Percentiles rank a stretch among this genome's conserved stretches.
These are phyloP conservation scores for Crocodylus rhombifer DNA, from an alignment of 2,797 vertebrate genomes.

Conservation along the genomic window DNA sequence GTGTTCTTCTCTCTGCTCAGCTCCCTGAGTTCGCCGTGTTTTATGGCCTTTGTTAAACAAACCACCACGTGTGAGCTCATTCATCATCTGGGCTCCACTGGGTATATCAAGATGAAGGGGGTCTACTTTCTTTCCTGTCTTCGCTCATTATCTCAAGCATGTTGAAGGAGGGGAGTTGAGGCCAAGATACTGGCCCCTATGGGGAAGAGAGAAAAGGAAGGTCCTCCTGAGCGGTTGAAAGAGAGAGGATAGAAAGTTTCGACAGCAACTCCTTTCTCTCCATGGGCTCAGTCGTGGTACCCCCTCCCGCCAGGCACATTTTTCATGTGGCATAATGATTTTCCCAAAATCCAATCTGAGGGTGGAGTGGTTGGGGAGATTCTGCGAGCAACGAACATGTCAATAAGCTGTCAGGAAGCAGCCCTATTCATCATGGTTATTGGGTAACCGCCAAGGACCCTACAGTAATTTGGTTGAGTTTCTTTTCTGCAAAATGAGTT, in stretches of 20 bases:
- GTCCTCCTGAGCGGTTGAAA: too few species aligned
- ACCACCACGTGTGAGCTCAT: conserved; percentile 27
- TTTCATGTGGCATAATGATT: not conserved
- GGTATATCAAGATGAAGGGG: not conserved
- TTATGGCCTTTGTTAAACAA: conserved; percentile 49
- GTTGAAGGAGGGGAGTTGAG: not conserved
- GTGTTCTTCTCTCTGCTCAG: conserved; percentile 12
- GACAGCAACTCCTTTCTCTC: not conserved
- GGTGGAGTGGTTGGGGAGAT: not conserved
- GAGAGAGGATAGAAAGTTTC: not conserved
- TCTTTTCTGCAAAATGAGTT: conserved; percentile 64
- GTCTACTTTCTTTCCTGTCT: not conserved
- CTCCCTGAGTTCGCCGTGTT: not conserved
- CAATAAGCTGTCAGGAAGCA: conserved; percentile 45
- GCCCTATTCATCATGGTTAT: conserved; percentile 34
- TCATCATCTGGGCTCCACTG: not conserved
- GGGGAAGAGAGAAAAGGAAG: not conserved
- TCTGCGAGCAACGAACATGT: conserved; percentile 22
- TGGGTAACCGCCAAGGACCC: conserved; percentile 67
- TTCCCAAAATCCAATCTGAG: not conserved
- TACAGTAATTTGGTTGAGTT: conserved; percentile 66
- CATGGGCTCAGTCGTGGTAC: not conserved
- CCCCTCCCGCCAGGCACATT: not conserved
- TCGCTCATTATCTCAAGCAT: not conserved
- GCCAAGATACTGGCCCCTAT: not conserved